phyloP scores from a whole-genome alignment of 2,888 invertebrate species.

The Lypha dubia region DNA sequence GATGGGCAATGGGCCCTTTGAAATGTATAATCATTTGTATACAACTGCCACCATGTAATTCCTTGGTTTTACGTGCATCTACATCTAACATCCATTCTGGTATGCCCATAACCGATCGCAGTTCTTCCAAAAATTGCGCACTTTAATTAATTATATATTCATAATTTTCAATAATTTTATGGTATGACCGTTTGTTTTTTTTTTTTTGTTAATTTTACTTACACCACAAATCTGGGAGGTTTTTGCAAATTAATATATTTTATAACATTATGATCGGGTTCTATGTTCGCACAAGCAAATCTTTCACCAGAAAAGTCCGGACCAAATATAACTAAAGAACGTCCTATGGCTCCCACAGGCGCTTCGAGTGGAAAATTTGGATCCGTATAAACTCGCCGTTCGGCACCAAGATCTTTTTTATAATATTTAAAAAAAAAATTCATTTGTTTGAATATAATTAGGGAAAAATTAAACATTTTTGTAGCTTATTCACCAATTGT shows the following conservation, averaged over 20 bases:
- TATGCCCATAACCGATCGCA: slow-evolving; percentile 91
- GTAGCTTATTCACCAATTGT: slow-evolving; percentile 86
- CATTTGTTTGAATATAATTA: background rate
- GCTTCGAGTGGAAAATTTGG: slow-evolving; percentile 94
- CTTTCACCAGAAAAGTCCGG: slow-evolving; percentile 88
- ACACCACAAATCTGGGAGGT: slow-evolving; percentile 95
- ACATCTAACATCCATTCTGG: slow-evolving; percentile 95
- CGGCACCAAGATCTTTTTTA: slow-evolving; percentile 88
- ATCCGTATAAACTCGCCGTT: slow-evolving; percentile 91
- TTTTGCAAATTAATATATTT: slow-evolving; percentile 94
- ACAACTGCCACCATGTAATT: slow-evolving; percentile 90
- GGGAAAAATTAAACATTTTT: background rate
- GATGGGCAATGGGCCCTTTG: slow-evolving; percentile 91
- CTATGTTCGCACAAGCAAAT: slow-evolving; percentile 95
- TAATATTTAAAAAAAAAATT: slow-evolving; percentile 35
- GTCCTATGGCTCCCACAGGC: slow-evolving; percentile 89
- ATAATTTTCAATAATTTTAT: background rate
- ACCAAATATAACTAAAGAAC: slow-evolving; percentile 92
- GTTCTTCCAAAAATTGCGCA: slow-evolving; percentile 92
- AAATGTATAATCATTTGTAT: slow-evolving; percentile 94
- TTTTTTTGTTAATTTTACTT: slow-evolving; percentile 77
- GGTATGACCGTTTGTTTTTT: background rate
- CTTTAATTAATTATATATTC: slow-evolving; percentile 83
- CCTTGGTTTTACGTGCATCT: slow-evolving; percentile 91
- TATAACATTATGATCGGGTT: slow-evolving; percentile 94